Conservation (phyloP, 2,797 vertebrate genomes). For the Harpagifer antarcticus region DNA sequence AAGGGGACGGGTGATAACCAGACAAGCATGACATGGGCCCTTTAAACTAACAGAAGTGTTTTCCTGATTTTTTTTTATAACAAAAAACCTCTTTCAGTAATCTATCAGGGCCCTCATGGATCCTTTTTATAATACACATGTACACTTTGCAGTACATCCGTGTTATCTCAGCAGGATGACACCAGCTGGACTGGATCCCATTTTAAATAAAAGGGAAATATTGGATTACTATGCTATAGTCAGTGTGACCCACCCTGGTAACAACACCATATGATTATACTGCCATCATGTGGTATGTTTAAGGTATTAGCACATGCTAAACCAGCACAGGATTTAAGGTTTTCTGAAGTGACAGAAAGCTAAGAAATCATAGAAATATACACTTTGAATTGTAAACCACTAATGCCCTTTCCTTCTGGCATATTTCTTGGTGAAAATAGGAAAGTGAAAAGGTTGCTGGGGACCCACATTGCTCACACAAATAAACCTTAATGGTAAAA, state of each 20-base stretch:
- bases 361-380: no score
- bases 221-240: not conserved
- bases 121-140: not conserved
- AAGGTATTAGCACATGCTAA: not conserved
- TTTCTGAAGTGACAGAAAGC: not conserved
- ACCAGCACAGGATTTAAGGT: not conserved
- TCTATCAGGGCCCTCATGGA: no score
- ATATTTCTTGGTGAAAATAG: not conserved
- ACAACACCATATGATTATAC: not conserved
- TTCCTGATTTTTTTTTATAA: not conserved
- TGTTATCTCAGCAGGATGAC: not conserved
- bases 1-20: no score
- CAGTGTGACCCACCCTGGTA: not conserved
- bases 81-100: not conserved
- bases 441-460: not conserved
- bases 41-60: not conserved
- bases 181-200: not conserved
- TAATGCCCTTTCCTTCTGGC: not conserved
- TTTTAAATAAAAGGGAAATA: not conserved
- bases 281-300: slow-evolving; percentile 41
- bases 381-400: no score
- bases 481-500: not conserved
- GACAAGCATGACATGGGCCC: no score
- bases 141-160: not conserved
- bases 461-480: not conserved